Conservation (phyloP, 2,888 invertebrate genomes). For the Tinea pellionella region DNA sequence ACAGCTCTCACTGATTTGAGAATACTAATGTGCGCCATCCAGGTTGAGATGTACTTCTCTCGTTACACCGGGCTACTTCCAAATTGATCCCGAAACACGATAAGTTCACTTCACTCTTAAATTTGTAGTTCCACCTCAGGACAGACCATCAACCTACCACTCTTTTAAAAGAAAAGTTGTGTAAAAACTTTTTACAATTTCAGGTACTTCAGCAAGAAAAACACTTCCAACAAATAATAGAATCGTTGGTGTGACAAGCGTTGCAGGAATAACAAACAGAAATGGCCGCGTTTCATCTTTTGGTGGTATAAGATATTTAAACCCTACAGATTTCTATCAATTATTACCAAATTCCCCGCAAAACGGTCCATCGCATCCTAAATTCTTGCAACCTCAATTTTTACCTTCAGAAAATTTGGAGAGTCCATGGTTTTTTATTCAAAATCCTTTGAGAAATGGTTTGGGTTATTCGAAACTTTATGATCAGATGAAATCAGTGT, state of each 20-base stretch:
- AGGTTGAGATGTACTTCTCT: too few relatives aligned
- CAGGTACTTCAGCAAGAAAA: background rate
- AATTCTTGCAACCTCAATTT: background rate
- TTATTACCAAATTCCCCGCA: background rate
- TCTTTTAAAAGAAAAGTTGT: too few relatives aligned
- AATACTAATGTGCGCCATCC: too few relatives aligned
- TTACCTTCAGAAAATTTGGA: background rate
- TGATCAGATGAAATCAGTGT: background rate
- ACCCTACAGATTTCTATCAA: conserved; percentile 13
- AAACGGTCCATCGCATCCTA: background rate
- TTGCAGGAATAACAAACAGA: conserved; percentile 35
- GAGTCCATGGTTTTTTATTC: background rate
- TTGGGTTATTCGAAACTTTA: background rate
- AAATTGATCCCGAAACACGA: too few relatives aligned
- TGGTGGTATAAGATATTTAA: conserved; percentile 35
- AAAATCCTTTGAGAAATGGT: background rate
- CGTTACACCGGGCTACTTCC: too few relatives aligned
- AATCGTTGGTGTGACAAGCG: conserved; percentile 32
- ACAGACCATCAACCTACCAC: too few relatives aligned
- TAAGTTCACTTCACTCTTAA: too few relatives aligned
- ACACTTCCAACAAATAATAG: background rate
- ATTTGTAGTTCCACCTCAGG: too few relatives aligned
- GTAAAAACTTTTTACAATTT: background rate
- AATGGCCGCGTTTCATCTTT: conserved; percentile 40
- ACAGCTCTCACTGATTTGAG: too few relatives aligned